These are phyloP conservation scores for Bombyx mandarina DNA, from an alignment of 1,140 invertebrate genomes.

Conservation along the genomic window DNA sequence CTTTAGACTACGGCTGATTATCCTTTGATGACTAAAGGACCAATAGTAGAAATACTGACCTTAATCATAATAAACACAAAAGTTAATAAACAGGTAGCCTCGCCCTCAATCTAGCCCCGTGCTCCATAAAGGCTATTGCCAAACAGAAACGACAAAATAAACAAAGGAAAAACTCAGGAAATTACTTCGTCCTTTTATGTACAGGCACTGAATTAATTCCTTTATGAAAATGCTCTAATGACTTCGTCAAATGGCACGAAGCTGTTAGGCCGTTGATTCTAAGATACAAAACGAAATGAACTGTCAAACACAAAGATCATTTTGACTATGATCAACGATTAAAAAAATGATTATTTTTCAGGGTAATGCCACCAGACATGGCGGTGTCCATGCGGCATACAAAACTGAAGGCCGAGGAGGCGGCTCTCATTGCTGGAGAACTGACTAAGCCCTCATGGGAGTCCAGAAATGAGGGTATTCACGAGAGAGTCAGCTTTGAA, in stretches of 20 bases:
- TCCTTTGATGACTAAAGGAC: too few species aligned
- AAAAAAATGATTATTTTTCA: constrained; percentile 3
- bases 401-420: constrained; percentile 21
- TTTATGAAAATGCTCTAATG: not conserved
- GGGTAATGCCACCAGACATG: constrained; percentile 20
- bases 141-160: too few species aligned
- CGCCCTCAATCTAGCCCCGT: too few species aligned
- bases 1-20: too few species aligned
- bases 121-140: too few species aligned
- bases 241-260: not conserved
- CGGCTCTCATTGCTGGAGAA: constrained; percentile 25
- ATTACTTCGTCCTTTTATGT: not conserved
- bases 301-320: not conserved
- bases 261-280: not conserved
- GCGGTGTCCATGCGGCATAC: constrained; percentile 20
- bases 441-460: constrained; percentile 37
- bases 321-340: not conserved
- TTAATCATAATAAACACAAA: too few species aligned
- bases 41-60: too few species aligned
- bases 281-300: not conserved
- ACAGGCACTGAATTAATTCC: not conserved
- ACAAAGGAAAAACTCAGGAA: not conserved
- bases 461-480: constrained; percentile 46
- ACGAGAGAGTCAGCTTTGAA: constrained; percentile 51
- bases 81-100: too few species aligned